These are phyloP conservation scores for Eutrigla gurnardus DNA, from an alignment of 2,797 vertebrate species.

Conservation along the genomic window DNA sequence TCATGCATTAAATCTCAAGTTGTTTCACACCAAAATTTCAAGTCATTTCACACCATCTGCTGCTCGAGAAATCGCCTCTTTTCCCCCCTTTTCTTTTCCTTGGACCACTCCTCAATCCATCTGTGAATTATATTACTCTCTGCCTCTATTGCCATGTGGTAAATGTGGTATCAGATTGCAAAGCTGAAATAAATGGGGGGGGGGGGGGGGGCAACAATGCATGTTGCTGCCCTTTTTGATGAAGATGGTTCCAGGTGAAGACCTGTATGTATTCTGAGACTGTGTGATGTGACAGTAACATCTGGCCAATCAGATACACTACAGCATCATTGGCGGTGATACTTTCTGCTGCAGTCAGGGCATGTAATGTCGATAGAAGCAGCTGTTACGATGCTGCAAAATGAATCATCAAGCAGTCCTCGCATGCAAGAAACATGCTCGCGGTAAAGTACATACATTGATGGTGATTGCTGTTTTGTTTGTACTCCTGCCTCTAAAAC, in stretches of 20 bases:
- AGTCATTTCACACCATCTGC: slow-evolving; percentile 80
- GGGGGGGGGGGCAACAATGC: background rate
- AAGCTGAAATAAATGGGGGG: slow-evolving; percentile 25
- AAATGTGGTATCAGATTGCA: slow-evolving; percentile 37
- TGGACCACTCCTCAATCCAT: slow-evolving; percentile 47
- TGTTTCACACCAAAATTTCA: slow-evolving; percentile 73
- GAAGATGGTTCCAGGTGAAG: slow-evolving; percentile 65
- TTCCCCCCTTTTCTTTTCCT: slow-evolving; percentile 29
- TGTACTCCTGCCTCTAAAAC: background rate
- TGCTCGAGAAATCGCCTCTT: slow-evolving; percentile 55
- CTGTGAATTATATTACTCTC: slow-evolving; percentile 57
- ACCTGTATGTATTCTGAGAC: slow-evolving; percentile 28
- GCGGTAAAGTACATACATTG: slow-evolving; percentile 1
- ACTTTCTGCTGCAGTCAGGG: slow-evolving; percentile 34
- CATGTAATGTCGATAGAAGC: slow-evolving; percentile 30
- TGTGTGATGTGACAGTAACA: slow-evolving; percentile 43
- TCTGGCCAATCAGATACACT: slow-evolving; percentile 44
- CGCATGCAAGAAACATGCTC: slow-evolving; percentile 2
- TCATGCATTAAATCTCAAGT: slow-evolving; percentile 76
- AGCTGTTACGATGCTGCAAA: slow-evolving; percentile 31
- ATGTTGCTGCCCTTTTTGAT: slow-evolving; percentile 33
- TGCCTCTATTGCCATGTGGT: slow-evolving; percentile 43
- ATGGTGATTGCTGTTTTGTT: background rate
- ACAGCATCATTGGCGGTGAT: slow-evolving; percentile 31
- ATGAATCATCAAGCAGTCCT: slow-evolving; percentile 25